Conservation (phyloP, 2,113 vertebrate species). For the Hippocampus barbouri region DNA sequence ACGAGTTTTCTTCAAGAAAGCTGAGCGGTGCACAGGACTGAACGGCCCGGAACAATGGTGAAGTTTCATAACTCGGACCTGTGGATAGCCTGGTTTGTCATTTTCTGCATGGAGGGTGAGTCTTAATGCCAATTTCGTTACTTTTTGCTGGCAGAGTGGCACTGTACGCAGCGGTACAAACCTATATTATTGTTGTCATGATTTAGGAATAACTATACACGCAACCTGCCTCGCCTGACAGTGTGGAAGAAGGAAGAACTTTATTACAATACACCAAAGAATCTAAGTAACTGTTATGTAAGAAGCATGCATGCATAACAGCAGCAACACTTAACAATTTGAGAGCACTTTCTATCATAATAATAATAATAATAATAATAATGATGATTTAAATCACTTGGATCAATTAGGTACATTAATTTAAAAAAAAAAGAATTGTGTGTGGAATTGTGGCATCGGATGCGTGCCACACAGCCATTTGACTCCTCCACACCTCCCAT, state of each 20-base stretch:
- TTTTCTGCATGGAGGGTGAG: constrained; percentile 75
- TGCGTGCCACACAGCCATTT: constrained; percentile 39
- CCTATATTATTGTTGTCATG: no score
- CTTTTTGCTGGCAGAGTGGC: background rate
- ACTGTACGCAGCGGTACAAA: no score
- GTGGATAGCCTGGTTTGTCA: constrained; percentile 76
- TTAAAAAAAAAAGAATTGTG: background rate
- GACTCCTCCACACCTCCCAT: constrained; percentile 15
- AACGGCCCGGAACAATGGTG: constrained; percentile 63
- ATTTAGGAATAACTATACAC: no score
- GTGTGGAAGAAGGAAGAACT: no score
- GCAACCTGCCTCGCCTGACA: no score
- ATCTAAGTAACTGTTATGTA: no score
- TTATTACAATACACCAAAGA: no score
- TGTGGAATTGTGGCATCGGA: constrained; percentile 7
- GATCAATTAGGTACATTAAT: background rate
- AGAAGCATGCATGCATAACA: no score
- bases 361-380: background rate
- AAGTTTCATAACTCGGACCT: constrained; percentile 76
- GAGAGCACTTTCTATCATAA: background rate
- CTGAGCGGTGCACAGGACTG: constrained; percentile 32
- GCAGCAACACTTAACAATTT: no score
- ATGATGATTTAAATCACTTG: background rate
- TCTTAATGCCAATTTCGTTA: constrained; percentile 24
- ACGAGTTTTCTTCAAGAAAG: constrained; percentile 34